Percentiles rank a stretch among this genome's conserved stretches.
Conservation (phyloP, 2,113 vertebrate species). For the Menura novaehollandiae region DNA sequence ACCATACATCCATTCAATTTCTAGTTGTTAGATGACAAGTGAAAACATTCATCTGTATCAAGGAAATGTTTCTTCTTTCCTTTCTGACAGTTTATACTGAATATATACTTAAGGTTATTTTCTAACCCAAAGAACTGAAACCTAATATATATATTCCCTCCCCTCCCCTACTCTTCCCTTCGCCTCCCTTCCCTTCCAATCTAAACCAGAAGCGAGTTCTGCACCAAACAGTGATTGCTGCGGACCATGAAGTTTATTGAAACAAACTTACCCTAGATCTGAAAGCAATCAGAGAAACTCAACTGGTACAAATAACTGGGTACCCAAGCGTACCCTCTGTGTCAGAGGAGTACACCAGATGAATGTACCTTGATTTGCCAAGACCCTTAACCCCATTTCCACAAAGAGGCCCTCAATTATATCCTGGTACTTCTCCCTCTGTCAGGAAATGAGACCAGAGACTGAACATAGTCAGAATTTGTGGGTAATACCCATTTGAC, state of each 20-base stretch:
- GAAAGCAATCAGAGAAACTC: conserved; percentile 30
- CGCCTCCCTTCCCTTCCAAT: neutral
- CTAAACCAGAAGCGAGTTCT: conserved; percentile 36
- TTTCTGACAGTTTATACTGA: conserved; percentile 29
- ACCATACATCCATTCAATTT: conserved; percentile 11
- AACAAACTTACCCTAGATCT: conserved; percentile 14
- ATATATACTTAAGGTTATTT: conserved; percentile 56
- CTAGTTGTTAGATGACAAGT: conserved; percentile 38
- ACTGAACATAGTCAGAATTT: neutral
- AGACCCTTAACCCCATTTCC: neutral
- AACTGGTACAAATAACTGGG: conserved; percentile 41
- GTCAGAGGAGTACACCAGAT: neutral
- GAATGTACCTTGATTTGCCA: neutral
- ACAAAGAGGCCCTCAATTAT: neutral
- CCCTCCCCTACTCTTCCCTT: no score
- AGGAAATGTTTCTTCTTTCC: conserved; percentile 9
- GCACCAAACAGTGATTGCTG: conserved; percentile 11
- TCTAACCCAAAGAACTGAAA: conserved; percentile 34
- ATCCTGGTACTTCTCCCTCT: neutral
- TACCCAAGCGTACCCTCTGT: neutral
- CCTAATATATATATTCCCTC: neutral
- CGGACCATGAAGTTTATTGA: conserved; percentile 5
- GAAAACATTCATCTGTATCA: conserved; percentile 17
- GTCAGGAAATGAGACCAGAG: neutral
- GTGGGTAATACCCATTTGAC: neutral